Conservation (phyloP, 2,113 vertebrate genomes). For the Paedocypris sp. region DNA sequence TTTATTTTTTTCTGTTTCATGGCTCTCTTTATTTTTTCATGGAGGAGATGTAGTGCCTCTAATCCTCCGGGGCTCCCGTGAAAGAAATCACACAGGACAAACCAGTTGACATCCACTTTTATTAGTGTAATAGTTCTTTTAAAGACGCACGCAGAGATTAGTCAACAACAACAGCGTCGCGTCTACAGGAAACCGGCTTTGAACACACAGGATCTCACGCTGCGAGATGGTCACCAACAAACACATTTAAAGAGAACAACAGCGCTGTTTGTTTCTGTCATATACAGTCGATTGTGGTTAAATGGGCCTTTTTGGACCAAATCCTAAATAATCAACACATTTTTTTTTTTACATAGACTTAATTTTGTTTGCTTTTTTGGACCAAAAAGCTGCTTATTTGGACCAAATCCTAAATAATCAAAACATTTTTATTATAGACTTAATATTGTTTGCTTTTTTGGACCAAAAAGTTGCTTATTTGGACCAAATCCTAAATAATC, state of each 20-base stretch:
- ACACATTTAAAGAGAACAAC: conserved; percentile 1
- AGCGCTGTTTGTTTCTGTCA: background rate
- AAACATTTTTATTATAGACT: no score
- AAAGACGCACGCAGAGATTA: conserved; percentile 48
- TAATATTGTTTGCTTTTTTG: no score
- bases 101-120: conserved; percentile 51
- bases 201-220: conserved; percentile 21
- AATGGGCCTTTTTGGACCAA: background rate
- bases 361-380: no score
- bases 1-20: conserved; percentile 30
- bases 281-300: background rate
- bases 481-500: no score
- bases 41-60: conserved; percentile 46
- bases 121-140: conserved; percentile 49
- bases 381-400: no score
- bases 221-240: background rate
- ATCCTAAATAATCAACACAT: no score
- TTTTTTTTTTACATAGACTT: no score
- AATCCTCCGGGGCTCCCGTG: conserved; percentile 43
- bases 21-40: conserved; percentile 38
- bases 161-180: conserved; percentile 49
- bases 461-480: no score
- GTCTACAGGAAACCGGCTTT: conserved; percentile 24
- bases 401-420: no score
- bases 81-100: conserved; percentile 39